phyloP scores from a whole-genome alignment of 2,113 vertebrate genomes.

The Chelonoidis abingdonii region DNA sequence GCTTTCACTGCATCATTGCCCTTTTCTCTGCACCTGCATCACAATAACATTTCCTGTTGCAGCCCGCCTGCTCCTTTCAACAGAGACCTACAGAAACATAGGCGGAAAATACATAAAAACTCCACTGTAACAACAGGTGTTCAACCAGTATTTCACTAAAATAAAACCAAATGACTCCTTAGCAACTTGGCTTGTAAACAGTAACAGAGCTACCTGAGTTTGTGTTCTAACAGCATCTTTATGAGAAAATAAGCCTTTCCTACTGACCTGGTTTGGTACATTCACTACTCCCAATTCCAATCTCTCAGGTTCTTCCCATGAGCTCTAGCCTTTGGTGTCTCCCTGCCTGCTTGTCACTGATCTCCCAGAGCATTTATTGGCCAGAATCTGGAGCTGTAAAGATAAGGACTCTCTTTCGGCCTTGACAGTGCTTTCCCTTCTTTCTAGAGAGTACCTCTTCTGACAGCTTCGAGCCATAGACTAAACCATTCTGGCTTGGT shows the following conservation, averaged over 20 bases:
- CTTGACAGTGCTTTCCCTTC: conserved; percentile 4
- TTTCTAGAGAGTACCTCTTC: conserved; percentile 18
- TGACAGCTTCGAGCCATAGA: background rate
- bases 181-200: background rate
- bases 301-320: background rate
- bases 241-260: background rate
- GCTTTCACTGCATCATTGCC: background rate
- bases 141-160: background rate
- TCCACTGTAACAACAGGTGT: background rate
- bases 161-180: background rate
- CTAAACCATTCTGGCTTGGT: background rate
- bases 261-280: conserved; percentile 28
- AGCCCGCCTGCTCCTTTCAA: background rate
- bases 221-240: background rate
- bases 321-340: background rate
- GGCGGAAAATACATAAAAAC: background rate
- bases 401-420: conserved; percentile 16
- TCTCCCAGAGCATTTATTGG: conserved; percentile 28
- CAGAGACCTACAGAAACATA: background rate
- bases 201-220: background rate
- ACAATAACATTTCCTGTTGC: background rate
- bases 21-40: background rate
- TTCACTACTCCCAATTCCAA: background rate
- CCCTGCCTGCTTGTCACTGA: conserved; percentile 3
- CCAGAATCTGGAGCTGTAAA: conserved; percentile 34